Evolutionary conservation across 2,888 invertebrate genomes (phyloP).

Genomic region (Chloroclystis v-ata): DNA sequence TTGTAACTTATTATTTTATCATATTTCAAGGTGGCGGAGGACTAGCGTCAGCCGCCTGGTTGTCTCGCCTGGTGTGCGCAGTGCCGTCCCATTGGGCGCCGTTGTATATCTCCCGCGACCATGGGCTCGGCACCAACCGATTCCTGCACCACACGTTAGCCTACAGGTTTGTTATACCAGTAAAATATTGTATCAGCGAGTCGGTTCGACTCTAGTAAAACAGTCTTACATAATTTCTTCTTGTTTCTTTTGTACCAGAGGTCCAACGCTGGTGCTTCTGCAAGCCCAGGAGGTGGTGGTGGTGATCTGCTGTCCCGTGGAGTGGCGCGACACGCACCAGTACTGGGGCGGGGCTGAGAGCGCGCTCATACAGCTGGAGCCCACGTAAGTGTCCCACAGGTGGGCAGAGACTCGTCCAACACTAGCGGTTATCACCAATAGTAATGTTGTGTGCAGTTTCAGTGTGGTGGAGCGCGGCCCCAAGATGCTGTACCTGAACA

Average conservation of each 20-base stretch:
- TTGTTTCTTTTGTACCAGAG: conserved; percentile 60
- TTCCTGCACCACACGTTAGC: conserved; percentile 92
- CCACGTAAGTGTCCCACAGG: conserved; percentile 81
- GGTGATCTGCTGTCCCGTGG: conserved; percentile 86
- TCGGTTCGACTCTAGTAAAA: too few species aligned
- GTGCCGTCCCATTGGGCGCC: conserved; percentile 90
- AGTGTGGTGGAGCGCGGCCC: conserved; percentile 70
- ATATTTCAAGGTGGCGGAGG: conserved; percentile 57
- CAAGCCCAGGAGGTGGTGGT: conserved; percentile 81
- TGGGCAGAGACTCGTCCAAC: too few species aligned
- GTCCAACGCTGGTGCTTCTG: conserved; percentile 81
- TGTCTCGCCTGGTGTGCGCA: conserved; percentile 81
- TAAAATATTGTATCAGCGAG: too few species aligned
- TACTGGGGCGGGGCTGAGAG: conserved; percentile 91
- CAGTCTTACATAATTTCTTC: too few species aligned
- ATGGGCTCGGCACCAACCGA: conserved; percentile 92
- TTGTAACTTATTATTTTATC: too few species aligned
- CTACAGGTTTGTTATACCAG: conserved; percentile 67
- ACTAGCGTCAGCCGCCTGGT: conserved; percentile 77
- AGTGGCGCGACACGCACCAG: conserved; percentile 91
- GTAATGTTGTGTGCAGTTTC: conserved; percentile 38
- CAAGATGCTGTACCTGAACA: conserved; percentile 91
- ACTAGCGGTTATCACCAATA: background rate
- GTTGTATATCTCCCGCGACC: conserved; percentile 89
- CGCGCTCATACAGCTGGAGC: conserved; percentile 85